These are phyloP conservation scores for Rhynchomys soricoides DNA, from an alignment of 2,113 vertebrate genomes.

Conservation along the genomic window DNA sequence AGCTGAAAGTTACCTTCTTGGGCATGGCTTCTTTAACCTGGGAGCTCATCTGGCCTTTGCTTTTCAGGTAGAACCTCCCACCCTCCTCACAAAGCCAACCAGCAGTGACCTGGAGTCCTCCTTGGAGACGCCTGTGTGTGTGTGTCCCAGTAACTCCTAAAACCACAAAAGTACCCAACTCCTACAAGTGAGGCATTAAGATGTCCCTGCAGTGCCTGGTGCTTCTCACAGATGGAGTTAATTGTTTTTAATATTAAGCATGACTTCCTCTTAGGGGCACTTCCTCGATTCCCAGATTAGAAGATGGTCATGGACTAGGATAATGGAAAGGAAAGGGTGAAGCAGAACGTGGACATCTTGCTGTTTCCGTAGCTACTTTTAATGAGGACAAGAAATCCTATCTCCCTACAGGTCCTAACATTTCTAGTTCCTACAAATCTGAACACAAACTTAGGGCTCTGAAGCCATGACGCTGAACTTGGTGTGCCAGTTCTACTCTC, in stretches of 20 bases:
- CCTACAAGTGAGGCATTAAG: background rate
- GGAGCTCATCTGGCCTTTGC: background rate
- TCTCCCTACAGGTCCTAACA: background rate
- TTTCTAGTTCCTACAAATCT: background rate
- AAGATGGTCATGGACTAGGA: background rate
- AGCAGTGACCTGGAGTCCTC: background rate
- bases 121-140: background rate
- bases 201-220: background rate
- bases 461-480: background rate
- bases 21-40: background rate
- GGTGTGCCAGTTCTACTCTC: too few relatives aligned
- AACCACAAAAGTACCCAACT: background rate
- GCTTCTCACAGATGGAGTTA: background rate
- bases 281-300: background rate
- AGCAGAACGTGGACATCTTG: too few relatives aligned
- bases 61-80: background rate
- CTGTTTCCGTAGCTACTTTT: background rate
- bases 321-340: background rate
- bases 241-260: background rate
- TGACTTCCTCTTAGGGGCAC: background rate
- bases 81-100: background rate
- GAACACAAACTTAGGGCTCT: background rate
- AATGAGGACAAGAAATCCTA: background rate
- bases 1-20: background rate
- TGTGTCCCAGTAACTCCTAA: background rate